Evolutionary conservation across 2,797 vertebrate genomes (phyloP).

Genomic region (Hoplostethus atlanticus): DNA sequence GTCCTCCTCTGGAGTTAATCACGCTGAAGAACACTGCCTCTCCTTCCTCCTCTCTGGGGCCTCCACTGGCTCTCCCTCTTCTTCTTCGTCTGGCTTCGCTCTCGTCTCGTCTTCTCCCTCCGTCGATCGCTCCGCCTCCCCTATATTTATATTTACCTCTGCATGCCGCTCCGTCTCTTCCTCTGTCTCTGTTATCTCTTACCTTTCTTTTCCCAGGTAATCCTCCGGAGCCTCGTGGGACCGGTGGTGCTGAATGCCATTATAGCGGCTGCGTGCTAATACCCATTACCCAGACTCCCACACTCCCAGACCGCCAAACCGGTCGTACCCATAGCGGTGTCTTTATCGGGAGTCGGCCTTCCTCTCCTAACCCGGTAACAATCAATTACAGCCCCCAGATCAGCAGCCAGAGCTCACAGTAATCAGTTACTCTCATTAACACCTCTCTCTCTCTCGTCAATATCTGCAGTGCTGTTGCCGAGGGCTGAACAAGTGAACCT

Average conservation of each 20-base stretch:
- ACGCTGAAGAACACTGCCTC: slow-evolving; percentile 33
- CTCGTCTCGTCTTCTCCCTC: slow-evolving; percentile 2
- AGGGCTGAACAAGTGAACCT: too few species aligned
- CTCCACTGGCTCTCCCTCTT: slow-evolving; percentile 31
- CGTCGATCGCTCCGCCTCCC: slow-evolving; percentile 6
- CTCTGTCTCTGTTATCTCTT: slow-evolving; percentile 5
- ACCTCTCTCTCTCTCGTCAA: too few species aligned
- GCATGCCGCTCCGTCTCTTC: neutral
- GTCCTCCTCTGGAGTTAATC: slow-evolving; percentile 60
- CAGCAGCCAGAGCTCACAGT: too few species aligned
- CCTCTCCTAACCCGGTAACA: too few species aligned
- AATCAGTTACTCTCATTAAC: too few species aligned
- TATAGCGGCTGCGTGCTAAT: slow-evolving; percentile 11
- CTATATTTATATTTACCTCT: slow-evolving; percentile 57
- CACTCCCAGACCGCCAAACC: slow-evolving; percentile 13
- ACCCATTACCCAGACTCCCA: neutral
- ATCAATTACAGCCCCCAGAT: too few species aligned
- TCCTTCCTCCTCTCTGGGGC: slow-evolving; percentile 38
- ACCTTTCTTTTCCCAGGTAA: slow-evolving; percentile 16
- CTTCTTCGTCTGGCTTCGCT: too few species aligned
- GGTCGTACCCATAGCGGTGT: neutral
- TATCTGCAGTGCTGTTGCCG: too few species aligned
- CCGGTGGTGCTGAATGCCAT: slow-evolving; percentile 15
- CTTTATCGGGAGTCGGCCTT: too few species aligned
- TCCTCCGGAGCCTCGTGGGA: slow-evolving; percentile 26